Evolutionary conservation across 2,888 invertebrate genomes (phyloP).

Genomic region (Epinotia bilunana): DNA sequence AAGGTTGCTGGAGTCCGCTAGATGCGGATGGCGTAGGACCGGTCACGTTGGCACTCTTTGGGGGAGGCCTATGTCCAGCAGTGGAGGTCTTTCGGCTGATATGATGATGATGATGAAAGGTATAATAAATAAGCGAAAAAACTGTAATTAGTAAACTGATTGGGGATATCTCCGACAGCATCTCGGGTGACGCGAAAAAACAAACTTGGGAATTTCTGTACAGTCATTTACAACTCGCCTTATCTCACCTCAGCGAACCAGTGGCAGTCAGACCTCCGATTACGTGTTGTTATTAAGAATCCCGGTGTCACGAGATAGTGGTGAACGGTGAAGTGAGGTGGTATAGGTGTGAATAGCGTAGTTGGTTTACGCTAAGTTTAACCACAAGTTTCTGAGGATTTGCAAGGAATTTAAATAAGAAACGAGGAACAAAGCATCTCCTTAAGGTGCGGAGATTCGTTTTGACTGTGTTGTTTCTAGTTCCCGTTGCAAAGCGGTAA

Average conservation of each 20-base stretch:
- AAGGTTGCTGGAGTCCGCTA: no score
- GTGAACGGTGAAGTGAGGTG: background rate
- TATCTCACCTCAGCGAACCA: no score
- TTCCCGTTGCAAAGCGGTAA: background rate
- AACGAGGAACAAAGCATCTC: slow-evolving; percentile 64
- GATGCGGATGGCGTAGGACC: no score
- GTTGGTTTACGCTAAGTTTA: slow-evolving; percentile 52
- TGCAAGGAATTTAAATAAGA: slow-evolving; percentile 63
- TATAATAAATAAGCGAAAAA: background rate
- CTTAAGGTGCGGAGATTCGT: slow-evolving; percentile 59
- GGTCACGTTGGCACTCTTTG: no score
- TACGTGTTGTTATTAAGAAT: background rate
- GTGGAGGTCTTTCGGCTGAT: no score
- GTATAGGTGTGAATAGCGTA: background rate
- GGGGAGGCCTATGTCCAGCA: no score
- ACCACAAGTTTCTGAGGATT: slow-evolving; percentile 54
- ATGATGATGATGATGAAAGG: no score
- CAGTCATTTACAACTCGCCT: no score
- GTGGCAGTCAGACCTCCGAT: background rate
- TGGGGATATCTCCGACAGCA: slow-evolving; percentile 25
- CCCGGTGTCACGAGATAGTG: background rate
- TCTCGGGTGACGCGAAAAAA: slow-evolving; percentile 46
- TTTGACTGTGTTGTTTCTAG: background rate
- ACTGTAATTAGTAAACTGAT: slow-evolving; percentile 42
- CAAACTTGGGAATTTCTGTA: slow-evolving; percentile 49